Conservation (phyloP, 2,888 invertebrate genomes). For the Caenorhabditis sp. region DNA sequence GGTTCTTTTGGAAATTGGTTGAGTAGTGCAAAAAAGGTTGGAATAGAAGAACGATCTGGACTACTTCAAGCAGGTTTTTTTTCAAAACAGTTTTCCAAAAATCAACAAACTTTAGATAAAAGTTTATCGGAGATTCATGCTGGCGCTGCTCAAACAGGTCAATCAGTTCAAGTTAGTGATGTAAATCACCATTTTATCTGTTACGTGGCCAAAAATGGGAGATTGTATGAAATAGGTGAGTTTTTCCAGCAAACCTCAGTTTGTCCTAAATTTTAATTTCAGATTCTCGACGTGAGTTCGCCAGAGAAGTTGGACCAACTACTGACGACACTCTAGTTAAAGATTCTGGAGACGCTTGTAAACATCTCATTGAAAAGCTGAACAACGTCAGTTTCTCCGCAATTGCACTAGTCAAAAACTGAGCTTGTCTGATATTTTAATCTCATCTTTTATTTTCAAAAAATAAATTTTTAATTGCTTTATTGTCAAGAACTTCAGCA, state of each 20-base stretch:
- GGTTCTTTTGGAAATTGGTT: slow-evolving; percentile 64
- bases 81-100: no score
- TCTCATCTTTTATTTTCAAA: no score
- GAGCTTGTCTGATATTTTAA: no score
- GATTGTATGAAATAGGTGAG: slow-evolving; percentile 65
- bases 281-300: slow-evolving; percentile 65
- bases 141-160: slow-evolving; percentile 53
- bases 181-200: slow-evolving; percentile 68
- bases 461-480: no score
- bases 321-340: slow-evolving; percentile 56
- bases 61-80: slow-evolving; percentile 43
- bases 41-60: slow-evolving; percentile 58
- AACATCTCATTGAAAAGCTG: slow-evolving; percentile 59
- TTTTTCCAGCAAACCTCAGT: background rate
- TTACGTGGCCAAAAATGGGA: slow-evolving; percentile 57
- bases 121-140: slow-evolving; percentile 48
- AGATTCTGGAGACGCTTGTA: slow-evolving; percentile 58
- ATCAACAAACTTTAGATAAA: no score
- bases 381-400: slow-evolving; percentile 64
- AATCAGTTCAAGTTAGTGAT: slow-evolving; percentile 48
- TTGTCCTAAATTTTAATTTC: slow-evolving; percentile 24
- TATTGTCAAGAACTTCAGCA: background rate
- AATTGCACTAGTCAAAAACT: slow-evolving; percentile 57
- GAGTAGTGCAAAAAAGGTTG: slow-evolving; percentile 50
- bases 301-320: slow-evolving; percentile 61